Conservation (phyloP, 2,888 invertebrate species). For the Coelogynopora nodosa region DNA sequence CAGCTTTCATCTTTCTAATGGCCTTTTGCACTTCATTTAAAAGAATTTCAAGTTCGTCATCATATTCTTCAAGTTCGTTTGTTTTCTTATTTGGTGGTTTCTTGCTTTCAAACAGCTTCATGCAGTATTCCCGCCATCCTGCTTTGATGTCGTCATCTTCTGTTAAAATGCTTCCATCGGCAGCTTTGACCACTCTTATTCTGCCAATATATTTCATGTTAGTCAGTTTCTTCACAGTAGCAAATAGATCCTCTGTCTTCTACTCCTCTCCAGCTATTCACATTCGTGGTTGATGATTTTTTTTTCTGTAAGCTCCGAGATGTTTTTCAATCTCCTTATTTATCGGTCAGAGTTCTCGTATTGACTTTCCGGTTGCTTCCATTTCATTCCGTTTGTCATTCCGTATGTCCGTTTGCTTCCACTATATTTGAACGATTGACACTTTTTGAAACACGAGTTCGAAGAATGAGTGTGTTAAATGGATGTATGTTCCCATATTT, state of each 20-base stretch:
- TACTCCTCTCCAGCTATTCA: neutral
- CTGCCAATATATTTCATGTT: neutral
- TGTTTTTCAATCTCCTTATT: neutral
- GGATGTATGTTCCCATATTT: too few relatives aligned
- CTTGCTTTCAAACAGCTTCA: conserved; percentile 11
- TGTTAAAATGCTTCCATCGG: neutral
- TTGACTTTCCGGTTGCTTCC: too few relatives aligned
- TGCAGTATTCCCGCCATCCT: neutral
- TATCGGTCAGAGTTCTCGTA: too few relatives aligned
- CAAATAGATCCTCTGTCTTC: neutral
- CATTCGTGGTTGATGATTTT: neutral
- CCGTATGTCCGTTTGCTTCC: too few relatives aligned
- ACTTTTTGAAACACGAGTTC: too few relatives aligned
- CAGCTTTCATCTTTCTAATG: neutral
- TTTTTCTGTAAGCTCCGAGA: neutral
- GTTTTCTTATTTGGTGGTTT: neutral
- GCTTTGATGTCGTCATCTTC: too few relatives aligned
- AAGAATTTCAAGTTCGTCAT: neutral
- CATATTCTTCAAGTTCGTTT: neutral
- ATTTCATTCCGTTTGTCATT: too few relatives aligned
- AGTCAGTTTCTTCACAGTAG: neutral
- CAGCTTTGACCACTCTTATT: neutral
- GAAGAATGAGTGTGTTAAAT: too few relatives aligned
- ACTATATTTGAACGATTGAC: too few relatives aligned
- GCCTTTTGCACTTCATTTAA: neutral